Evolutionary conservation across 2,797 vertebrate genomes (phyloP).

Genomic region (Silurus lanzhouensis): DNA sequence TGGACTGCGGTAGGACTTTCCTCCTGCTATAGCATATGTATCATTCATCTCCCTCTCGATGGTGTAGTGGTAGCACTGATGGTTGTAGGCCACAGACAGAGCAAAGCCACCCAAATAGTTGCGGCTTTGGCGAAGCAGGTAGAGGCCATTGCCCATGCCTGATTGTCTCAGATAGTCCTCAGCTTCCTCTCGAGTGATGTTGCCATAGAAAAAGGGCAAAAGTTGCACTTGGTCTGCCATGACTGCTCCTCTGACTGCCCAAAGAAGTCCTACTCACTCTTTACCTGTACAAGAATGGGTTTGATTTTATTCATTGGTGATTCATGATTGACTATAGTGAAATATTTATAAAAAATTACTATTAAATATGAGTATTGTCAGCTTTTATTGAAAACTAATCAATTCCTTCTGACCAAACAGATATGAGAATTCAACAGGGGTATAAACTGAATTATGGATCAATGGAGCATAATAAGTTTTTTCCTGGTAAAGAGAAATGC

Average conservation of each 20-base stretch:
- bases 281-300: constrained; percentile 41
- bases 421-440: not conserved
- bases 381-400: not conserved
- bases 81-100: constrained; percentile 79
- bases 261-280: constrained; percentile 20
- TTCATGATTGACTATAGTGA: not conserved
- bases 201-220: constrained; percentile 90
- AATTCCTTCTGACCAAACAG: not conserved
- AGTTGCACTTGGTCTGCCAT: constrained; percentile 75
- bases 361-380: too few species aligned
- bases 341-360: too few species aligned
- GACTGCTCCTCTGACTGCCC: constrained; percentile 17
- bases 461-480: not conserved
- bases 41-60: constrained; percentile 88
- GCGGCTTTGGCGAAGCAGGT: constrained; percentile 90
- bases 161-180: constrained; percentile 84
- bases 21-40: constrained; percentile 87
- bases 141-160: constrained; percentile 77
- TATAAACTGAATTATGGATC: not conserved
- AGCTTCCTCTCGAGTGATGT: constrained; percentile 92
- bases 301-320: not conserved
- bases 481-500: not conserved
- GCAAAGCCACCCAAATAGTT: constrained; percentile 92
- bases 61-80: constrained; percentile 89
- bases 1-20: constrained; percentile 83